phyloP scores from a whole-genome alignment of 2,113 vertebrate species.

The Ciconia boyciana region DNA sequence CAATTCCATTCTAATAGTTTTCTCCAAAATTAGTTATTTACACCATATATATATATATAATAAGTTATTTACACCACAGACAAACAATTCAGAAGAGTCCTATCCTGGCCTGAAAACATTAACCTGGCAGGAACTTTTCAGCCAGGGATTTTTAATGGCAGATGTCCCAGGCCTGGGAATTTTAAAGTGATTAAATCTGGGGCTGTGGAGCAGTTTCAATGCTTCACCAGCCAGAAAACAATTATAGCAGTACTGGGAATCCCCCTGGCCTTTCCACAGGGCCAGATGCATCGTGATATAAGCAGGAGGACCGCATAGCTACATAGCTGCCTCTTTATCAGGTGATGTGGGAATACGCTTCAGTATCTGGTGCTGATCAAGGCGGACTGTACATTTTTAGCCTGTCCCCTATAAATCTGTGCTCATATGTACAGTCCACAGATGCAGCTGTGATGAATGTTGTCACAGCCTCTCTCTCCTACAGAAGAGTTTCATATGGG shows the following conservation, averaged over 20 bases:
- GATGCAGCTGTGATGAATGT: background rate
- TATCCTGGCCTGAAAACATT: background rate
- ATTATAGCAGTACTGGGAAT: background rate
- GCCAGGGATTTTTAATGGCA: background rate
- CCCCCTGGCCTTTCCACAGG: background rate
- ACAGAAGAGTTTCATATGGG: background rate
- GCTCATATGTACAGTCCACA: accelerated
- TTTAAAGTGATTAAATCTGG: background rate
- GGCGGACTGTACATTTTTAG: background rate
- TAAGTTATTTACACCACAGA: background rate
- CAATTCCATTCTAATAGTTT: background rate
- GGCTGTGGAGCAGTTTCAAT: background rate
- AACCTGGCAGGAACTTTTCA: background rate
- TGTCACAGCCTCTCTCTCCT: background rate
- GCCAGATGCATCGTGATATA: accelerated
- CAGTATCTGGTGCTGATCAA: background rate
- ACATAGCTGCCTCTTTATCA: background rate
- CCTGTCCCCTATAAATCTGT: background rate
- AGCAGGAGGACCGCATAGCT: background rate
- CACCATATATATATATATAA: background rate
- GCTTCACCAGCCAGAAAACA: background rate
- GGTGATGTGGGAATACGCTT: background rate
- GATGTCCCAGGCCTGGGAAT: background rate
- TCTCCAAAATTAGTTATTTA: background rate
- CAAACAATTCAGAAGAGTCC: background rate